Evolutionary conservation across 2,113 vertebrate genomes (phyloP).

Genomic region (Pachypanchax playfairii): DNA sequence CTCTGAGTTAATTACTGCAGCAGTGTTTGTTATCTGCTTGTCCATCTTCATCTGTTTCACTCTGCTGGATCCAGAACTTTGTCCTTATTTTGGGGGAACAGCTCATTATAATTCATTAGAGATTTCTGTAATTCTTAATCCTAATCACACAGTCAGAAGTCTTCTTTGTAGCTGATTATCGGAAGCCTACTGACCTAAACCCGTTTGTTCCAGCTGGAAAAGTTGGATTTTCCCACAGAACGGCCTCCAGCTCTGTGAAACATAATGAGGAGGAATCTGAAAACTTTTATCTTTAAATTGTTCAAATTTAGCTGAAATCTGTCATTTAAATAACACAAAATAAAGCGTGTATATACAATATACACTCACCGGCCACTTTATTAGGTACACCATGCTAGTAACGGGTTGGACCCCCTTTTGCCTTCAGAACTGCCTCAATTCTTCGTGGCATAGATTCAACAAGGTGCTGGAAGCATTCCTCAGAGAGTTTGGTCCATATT

Average conservation of each 20-base stretch:
- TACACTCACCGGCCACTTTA: too few relatives aligned
- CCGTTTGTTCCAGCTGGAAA: not conserved
- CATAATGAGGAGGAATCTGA: not conserved
- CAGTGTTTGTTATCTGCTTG: not conserved
- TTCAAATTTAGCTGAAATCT: too few relatives aligned
- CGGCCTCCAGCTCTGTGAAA: not conserved
- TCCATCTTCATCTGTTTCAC: constrained; percentile 26
- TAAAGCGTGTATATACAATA: too few relatives aligned
- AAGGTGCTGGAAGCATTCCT: too few relatives aligned
- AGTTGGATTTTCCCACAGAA: not conserved
- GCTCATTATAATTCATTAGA: constrained; percentile 51
- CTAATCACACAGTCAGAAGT: constrained; percentile 36
- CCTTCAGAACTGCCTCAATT: too few relatives aligned
- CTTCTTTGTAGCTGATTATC: constrained; percentile 7
- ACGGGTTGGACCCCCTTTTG: too few relatives aligned
- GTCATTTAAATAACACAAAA: too few relatives aligned
- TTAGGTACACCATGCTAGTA: too few relatives aligned
- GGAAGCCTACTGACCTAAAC: constrained; percentile 17
- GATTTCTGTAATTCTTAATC: constrained; percentile 46
- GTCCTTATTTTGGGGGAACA: constrained; percentile 18
- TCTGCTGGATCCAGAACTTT: constrained; percentile 8
- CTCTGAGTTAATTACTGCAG: not conserved
- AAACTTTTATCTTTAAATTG: too few relatives aligned
- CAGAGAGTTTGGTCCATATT: too few relatives aligned
- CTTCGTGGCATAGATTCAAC: too few relatives aligned